These are phyloP conservation scores for Cygnus atratus DNA, from an alignment of 2,113 vertebrate genomes.

Conservation along the genomic window DNA sequence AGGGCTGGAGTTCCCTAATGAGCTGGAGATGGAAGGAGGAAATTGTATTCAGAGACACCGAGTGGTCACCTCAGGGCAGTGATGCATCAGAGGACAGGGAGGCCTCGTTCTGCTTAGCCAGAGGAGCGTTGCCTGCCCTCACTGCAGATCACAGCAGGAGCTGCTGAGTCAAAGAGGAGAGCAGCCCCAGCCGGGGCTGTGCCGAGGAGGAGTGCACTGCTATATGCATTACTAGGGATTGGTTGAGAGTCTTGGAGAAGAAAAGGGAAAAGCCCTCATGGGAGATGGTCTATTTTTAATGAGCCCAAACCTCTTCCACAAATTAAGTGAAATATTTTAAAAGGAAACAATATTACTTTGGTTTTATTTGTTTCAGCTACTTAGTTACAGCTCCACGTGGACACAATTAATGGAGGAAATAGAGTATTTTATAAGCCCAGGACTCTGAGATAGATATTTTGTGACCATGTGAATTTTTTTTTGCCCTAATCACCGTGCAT, in stretches of 20 bases:
- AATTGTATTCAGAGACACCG: background rate
- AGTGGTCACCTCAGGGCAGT: background rate
- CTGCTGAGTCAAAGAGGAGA: background rate
- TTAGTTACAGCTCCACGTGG: conserved; percentile 82
- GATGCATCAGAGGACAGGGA: background rate
- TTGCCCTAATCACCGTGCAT: conserved; percentile 78
- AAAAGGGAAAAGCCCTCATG: conserved; percentile 35
- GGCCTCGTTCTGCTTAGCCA: background rate
- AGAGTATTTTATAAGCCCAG: conserved; percentile 82
- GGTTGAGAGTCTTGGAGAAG: background rate
- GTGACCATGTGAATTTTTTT: conserved; percentile 78
- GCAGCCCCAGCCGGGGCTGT: background rate
- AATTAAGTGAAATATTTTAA: conserved; percentile 82
- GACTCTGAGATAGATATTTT: conserved; percentile 73
- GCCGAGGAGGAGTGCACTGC: background rate
- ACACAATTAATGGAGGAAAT: conserved; percentile 85
- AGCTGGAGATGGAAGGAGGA: background rate
- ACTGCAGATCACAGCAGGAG: background rate
- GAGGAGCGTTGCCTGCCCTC: background rate
- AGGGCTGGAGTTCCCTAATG: background rate
- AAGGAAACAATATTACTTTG: conserved; percentile 82
- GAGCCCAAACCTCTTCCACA: conserved; percentile 79
- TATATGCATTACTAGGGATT: background rate
- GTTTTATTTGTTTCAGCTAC: conserved; percentile 86
- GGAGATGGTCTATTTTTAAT: conserved; percentile 71